These are phyloP conservation scores for Mus minutoides DNA, from an alignment of 2,797 vertebrate species.

Conservation along the genomic window DNA sequence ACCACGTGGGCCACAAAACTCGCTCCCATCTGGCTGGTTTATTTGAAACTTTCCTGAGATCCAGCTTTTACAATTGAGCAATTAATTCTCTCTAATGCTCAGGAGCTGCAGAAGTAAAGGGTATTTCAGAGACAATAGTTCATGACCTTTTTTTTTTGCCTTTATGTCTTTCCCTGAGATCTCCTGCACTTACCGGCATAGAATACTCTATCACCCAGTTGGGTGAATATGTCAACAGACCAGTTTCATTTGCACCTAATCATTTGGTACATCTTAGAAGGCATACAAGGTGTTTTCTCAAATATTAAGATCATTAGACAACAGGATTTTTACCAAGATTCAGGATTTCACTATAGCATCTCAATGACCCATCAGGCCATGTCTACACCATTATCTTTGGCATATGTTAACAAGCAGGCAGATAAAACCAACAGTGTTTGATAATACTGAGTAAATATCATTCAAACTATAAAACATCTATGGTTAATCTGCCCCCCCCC, in stretches of 20 bases:
- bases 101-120: background rate
- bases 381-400: background rate
- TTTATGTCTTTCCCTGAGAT: background rate
- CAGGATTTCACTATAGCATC: background rate
- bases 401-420: background rate
- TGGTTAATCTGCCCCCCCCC: background rate
- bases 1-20: constrained; percentile 15
- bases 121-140: constrained; percentile 43
- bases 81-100: constrained; percentile 57
- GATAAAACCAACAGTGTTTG: background rate
- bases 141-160: background rate
- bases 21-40: constrained; percentile 45
- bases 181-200: background rate
- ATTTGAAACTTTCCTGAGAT: background rate
- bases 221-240: constrained; percentile 46
- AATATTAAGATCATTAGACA: constrained; percentile 34
- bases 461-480: constrained; percentile 1
- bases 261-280: background rate
- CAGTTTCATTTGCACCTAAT: constrained; percentile 61
- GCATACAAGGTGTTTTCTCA: constrained; percentile 31
- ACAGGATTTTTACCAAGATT: constrained; percentile 19
- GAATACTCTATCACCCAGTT: constrained; percentile 56
- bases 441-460: constrained; percentile 12
- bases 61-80: constrained; percentile 1
- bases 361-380: background rate